phyloP scores from a whole-genome alignment of 2,113 vertebrate genomes.

The Polypterus senegalus region DNA sequence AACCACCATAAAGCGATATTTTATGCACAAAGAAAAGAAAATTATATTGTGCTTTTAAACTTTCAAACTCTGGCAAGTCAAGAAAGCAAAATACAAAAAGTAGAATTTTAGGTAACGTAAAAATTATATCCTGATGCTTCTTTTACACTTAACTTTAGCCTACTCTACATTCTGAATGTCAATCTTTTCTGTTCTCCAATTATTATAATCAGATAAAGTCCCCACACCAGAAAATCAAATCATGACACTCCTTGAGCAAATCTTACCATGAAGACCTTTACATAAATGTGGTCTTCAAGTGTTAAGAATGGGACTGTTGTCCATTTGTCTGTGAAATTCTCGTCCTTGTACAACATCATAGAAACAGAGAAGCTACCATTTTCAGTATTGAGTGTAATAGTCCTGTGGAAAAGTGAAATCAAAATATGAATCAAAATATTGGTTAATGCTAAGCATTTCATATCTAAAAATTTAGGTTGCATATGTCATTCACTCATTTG shows the following conservation, averaged over 20 bases:
- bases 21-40: too few species aligned
- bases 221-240: background rate
- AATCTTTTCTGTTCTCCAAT: background rate
- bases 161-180: background rate
- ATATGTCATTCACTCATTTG: too few species aligned
- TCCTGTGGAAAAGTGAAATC: slow-evolving; percentile 27
- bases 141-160: background rate
- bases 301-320: slow-evolving; percentile 47
- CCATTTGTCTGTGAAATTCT: slow-evolving; percentile 47
- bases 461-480: too few species aligned
- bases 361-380: slow-evolving; percentile 58
- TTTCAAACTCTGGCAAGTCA: too few species aligned
- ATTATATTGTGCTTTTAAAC: too few species aligned
- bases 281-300: slow-evolving; percentile 53
- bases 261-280: slow-evolving; percentile 53
- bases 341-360: slow-evolving; percentile 52
- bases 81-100: too few species aligned
- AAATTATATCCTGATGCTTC: too few species aligned
- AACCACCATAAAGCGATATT: too few species aligned
- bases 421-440: too few species aligned
- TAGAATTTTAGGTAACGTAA: too few species aligned
- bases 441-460: too few species aligned
- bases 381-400: slow-evolving; percentile 51
- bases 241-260: background rate
- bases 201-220: background rate